Base-by-base conservation (phyloP, 2,113 vertebrate species). In the Lepus europaeus region DNA sequence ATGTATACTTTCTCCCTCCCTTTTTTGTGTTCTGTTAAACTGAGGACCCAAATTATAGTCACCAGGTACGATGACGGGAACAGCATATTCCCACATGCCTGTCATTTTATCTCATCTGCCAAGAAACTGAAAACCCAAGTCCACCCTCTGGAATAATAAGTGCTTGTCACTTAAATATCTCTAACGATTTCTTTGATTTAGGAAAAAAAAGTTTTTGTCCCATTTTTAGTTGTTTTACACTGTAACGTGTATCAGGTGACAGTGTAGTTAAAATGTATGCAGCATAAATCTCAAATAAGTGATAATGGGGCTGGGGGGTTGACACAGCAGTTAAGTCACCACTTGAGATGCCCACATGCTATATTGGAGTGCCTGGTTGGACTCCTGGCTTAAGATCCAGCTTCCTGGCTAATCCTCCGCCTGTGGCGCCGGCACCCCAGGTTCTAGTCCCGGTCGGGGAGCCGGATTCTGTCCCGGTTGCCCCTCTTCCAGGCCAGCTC, bases 141-240 rank as follows among this genome's bases (percentile, higher is more conserved):
- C 23, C 29, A 68, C 70, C 25, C 61, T 92, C 25, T 59, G 10
- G 17, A 82, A 53, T 64, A 61, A 85, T 63, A 14, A 29, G 1
- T 64, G 39, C 23, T 79, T 90, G 3, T 11, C 64, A 74, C 31
- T 51, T 68, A 59, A 9, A 70, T 27, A 19, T 53, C 49, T 64
- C 31, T 90, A 61, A 88, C 36, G 73, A 11, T 68, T 70, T 66
- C 17, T 95, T 22, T 39, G 3, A 76, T 7, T 83, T 72, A 51
- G 12, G 7, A 69, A 56, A 31, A 33, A 74, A 70, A 31, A 7
- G 5, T 20, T 25, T 72, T 77, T 80, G 39, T 49, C 84, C 59
- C 68, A 12, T 68, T 90, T 92, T 31, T 19, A 66, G 25, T 10
- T 96, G 49, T 86, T 90, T 88, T 90, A 73, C 25, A 95, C 72